These are phyloP conservation scores for Beaufortia kweichowensis DNA, from an alignment of 2,113 vertebrate genomes.

Conservation along the genomic window DNA sequence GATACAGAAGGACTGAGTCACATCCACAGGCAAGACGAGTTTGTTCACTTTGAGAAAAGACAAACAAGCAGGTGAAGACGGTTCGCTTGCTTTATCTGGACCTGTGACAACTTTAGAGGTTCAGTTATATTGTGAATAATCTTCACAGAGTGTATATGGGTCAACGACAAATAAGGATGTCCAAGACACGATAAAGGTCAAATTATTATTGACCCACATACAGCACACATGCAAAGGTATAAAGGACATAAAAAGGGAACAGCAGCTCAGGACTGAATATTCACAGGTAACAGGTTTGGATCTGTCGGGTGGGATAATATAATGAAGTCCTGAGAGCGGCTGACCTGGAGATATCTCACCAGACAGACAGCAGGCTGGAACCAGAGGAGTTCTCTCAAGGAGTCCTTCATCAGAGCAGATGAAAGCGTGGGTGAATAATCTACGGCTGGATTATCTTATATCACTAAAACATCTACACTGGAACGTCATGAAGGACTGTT, in stretches of 20 bases:
- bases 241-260: background rate
- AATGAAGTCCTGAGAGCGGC: constrained; percentile 14
- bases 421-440: background rate
- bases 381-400: constrained; percentile 43
- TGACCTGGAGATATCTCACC: constrained; percentile 49
- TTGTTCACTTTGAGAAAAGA: constrained; percentile 4
- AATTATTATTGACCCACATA: too few species aligned
- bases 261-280: background rate
- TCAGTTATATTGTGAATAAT: too few species aligned
- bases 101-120: too few species aligned
- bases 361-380: constrained; percentile 51
- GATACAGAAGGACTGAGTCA: background rate
- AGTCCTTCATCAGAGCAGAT: constrained; percentile 41
- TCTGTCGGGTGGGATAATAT: background rate
- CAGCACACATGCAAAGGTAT: background rate
- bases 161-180: too few species aligned
- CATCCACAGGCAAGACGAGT: background rate
- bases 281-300: constrained; percentile 1
- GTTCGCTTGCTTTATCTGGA: background rate
- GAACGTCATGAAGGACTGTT: too few species aligned
- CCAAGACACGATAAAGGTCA: too few species aligned
- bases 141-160: too few species aligned
- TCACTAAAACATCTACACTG: too few species aligned
- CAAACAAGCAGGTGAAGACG: background rate
- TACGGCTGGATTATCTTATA: background rate